Base-by-base conservation (phyloP, 2,113 vertebrate genomes). In the Motacilla alba region DNA sequence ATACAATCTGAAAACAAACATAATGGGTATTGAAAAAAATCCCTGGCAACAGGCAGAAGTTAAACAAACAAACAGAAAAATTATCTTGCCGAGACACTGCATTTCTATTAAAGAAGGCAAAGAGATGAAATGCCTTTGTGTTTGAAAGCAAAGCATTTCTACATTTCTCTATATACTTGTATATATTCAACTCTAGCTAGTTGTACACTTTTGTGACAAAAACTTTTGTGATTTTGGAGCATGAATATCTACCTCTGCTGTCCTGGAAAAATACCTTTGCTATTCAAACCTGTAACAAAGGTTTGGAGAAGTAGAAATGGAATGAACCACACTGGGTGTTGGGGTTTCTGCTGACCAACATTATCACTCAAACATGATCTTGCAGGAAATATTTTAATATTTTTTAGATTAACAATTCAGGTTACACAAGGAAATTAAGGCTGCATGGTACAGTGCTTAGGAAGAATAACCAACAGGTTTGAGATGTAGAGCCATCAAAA, bases 331-430 rank as follows among this genome's bases (percentile, higher is more conserved):
- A 90, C 92, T 53, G 63, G 66, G 78, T 77, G 55, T 5, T 62
- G 9, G 56, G 39, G 66, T 28, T 96, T 94, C 90, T 97, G 88
- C 44, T 83, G 58, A 90, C 44, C 10, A 27, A 37, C 33, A 3
- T 0, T 2, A 66, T 70, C 52, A 35, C 13, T 49, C 66, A 89
- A 62, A 72, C 8, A 26, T 7, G 64, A 59, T 76, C 95, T 70
- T 91, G 77, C 67, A 96, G 89, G 74, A 91, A 91, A 41, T 63
- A 78, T 78, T 84, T 75, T 15, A 77, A 85, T 93, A 79, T 88
- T 94, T 97, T 88, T 96, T 87, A 86, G 30, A 59, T 86, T 93
- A 95, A 94, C 93, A 77, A 55, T 93, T 80, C 28, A 69, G 79
- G 80, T 47, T 82, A 77, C 35, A n/a, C 37, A 31, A 4, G 41